A percentile compares a stretch with the other conserved stretches of the same genome.
Conservation (phyloP, 2,888 invertebrate genomes). For the Drosophila mettleri region DNA sequence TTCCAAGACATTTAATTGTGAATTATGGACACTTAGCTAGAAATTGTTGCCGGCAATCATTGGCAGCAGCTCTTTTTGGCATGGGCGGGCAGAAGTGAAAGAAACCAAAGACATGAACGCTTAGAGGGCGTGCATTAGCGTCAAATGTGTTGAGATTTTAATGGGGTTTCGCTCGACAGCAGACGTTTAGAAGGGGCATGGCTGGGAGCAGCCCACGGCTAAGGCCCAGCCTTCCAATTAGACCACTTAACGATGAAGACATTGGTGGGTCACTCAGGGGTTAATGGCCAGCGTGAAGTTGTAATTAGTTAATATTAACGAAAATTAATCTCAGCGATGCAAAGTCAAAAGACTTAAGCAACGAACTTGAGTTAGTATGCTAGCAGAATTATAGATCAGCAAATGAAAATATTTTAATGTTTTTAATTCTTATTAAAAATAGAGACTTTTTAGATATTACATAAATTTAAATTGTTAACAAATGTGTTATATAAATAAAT, state of each 20-base stretch:
- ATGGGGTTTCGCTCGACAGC: slow-evolving; percentile 20
- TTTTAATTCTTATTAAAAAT: not conserved
- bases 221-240: slow-evolving; percentile 13
- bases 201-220: slow-evolving; percentile 19
- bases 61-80: not conserved
- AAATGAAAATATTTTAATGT: not conserved
- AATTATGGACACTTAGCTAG: slow-evolving; percentile 39
- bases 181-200: slow-evolving; percentile 17
- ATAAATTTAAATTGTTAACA: not conserved
- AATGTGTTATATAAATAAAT: no score
- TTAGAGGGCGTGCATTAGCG: slow-evolving; percentile 29
- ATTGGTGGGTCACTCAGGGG: slow-evolving; percentile 53
- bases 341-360: slow-evolving; percentile 44
- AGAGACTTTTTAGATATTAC: no score
- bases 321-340: slow-evolving; percentile 1
- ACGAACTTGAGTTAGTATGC: slow-evolving; percentile 30
- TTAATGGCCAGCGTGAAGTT: slow-evolving; percentile 49
- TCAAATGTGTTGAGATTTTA: slow-evolving; percentile 38
- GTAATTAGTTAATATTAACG: slow-evolving; percentile 29
- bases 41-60: slow-evolving; percentile 17
- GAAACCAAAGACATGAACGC: slow-evolving; percentile 17
- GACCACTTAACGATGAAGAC: slow-evolving; percentile 43
- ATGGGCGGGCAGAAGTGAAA: slow-evolving; percentile 9
- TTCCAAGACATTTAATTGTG: slow-evolving; percentile 32
- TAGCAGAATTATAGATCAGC: not conserved